Conservation (phyloP, 1,140 invertebrate genomes). For the Octopus sinensis region DNA sequence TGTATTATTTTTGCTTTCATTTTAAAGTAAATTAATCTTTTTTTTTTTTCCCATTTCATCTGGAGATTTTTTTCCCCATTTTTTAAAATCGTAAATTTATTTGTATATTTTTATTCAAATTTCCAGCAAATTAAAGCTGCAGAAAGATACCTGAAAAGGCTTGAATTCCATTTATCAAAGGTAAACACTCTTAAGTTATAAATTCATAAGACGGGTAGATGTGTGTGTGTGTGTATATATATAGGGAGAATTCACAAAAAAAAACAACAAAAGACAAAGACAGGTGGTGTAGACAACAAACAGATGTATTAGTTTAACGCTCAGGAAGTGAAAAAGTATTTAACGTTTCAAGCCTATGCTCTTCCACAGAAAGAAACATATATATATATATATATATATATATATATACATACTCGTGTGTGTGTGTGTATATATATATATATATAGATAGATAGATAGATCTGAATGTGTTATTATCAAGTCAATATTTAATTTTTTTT, state of each 20-base stretch:
- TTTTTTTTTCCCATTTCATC: conserved; percentile 19
- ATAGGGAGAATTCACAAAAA: not conserved
- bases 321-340: no score
- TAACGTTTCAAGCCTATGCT: no score
- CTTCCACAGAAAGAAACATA: no score
- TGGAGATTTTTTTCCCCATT: not conserved
- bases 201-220: not conserved
- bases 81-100: not conserved
- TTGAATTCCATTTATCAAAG: conserved; percentile 62
- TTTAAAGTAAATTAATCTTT: conserved; percentile 8
- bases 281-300: no score
- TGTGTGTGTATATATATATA: not conserved
- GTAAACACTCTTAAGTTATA: conserved; percentile 32
- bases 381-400: no score
- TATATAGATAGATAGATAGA: no score
- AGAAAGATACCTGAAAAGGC: conserved; percentile 60
- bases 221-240: not conserved
- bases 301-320: no score
- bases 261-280: no score
- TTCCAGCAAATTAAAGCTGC: conserved; percentile 61
- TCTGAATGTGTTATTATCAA: no score
- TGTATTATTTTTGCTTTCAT: not conserved
- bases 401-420: not conserved
- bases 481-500: no score
- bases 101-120: conserved; percentile 16